Conservation (phyloP, 2,113 vertebrate species). For the Nannobrachium achirus region DNA sequence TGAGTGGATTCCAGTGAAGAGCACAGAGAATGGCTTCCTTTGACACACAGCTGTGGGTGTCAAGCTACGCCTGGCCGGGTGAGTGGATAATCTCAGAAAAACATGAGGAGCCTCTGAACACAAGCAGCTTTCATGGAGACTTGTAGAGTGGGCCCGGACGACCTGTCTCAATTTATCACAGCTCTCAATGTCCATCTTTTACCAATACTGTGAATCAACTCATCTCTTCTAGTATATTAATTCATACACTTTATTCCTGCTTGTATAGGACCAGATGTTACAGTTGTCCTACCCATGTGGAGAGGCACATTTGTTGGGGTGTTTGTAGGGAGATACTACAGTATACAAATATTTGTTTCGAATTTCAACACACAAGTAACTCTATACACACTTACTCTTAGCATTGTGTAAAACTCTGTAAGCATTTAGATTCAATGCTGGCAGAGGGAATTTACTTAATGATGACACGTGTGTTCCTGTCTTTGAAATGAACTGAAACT, state of each 20-base stretch:
- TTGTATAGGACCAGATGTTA: too few relatives aligned
- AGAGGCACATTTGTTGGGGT: not conserved
- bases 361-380: not conserved
- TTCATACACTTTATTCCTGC: too few relatives aligned
- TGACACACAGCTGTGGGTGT: constrained; percentile 79
- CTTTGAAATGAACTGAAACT: too few relatives aligned
- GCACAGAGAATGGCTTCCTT: constrained; percentile 80
- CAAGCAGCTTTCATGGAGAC: constrained; percentile 81
- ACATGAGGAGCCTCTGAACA: constrained; percentile 80
- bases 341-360: not conserved
- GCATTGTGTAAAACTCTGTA: not conserved
- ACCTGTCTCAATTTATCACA: constrained; percentile 59
- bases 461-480: too few relatives aligned
- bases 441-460: not conserved
- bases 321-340: too few relatives aligned
- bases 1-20: constrained; percentile 68
- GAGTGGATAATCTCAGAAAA: constrained; percentile 83
- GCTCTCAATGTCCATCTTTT: constrained; percentile 43
- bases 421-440: not conserved
- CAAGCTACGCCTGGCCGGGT: constrained; percentile 75
- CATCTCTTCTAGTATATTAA: too few relatives aligned
- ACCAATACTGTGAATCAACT: constrained; percentile 25
- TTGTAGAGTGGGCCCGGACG: constrained; percentile 75
- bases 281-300: not conserved
- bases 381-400: not conserved